Evolutionary conservation across 1,140 invertebrate genomes (phyloP).

Genomic region (Fragariocoptes setiger): DNA sequence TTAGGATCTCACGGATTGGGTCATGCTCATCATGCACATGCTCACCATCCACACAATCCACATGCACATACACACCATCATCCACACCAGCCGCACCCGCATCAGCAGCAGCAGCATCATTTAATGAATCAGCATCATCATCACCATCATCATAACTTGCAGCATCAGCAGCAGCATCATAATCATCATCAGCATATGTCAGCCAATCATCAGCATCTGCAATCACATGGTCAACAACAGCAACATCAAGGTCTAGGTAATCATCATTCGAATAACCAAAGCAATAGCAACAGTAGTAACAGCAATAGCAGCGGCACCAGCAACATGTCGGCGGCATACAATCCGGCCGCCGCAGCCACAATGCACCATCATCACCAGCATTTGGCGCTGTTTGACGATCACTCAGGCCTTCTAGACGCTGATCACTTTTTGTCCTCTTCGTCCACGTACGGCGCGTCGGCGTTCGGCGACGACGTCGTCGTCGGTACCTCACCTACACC

Average conservation of each 20-base stretch:
- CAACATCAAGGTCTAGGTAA: not conserved
- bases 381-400: too few species aligned
- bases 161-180: not conserved
- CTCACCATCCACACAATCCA: too few species aligned
- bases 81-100: not conserved
- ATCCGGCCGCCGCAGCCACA: not conserved
- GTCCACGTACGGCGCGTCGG: too few species aligned
- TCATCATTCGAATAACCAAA: not conserved
- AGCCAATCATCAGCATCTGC: not conserved
- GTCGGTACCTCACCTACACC: too few species aligned
- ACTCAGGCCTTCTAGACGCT: too few species aligned
- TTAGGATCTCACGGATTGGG: too few species aligned
- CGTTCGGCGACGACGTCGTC: too few species aligned
- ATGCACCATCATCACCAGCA: too few species aligned
- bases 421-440: too few species aligned
- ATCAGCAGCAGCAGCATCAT: not conserved
- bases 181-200: not conserved
- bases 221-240: slow-evolving; percentile 9
- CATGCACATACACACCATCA: slow-evolving; percentile 16
- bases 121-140: not conserved
- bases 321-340: slow-evolving; percentile 4
- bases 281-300: too few species aligned
- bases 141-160: not conserved
- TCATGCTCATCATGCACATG: too few species aligned
- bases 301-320: slow-evolving; percentile 7